Conservation (phyloP, 2,113 vertebrate species). For the Lynx canadensis region DNA sequence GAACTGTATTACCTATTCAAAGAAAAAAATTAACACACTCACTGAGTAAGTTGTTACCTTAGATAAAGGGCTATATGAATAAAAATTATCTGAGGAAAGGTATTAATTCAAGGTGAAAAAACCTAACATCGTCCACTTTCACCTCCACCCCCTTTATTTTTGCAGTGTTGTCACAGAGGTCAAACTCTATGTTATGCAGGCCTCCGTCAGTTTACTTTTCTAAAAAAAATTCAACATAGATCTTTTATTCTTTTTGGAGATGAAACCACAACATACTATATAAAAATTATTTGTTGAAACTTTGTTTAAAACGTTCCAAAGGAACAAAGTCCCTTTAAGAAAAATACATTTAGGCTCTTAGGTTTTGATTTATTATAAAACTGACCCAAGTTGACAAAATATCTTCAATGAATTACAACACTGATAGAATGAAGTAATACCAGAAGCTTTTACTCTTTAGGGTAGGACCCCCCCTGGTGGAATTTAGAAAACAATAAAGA, state of each 20-base stretch:
- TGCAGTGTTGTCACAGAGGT: background rate
- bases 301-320: background rate
- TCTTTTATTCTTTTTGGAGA: constrained; percentile 42
- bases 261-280: background rate
- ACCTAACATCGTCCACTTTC: background rate
- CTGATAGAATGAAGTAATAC: background rate
- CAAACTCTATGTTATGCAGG: background rate
- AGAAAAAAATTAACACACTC: background rate
- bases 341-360: background rate
- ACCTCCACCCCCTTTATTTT: background rate
- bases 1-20: background rate
- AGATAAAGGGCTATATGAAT: constrained; percentile 6
- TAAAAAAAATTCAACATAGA: background rate
- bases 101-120: background rate
- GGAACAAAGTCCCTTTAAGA: background rate
- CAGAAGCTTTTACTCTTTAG: background rate
- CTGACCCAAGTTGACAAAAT: background rate
- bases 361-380: constrained; percentile 5
- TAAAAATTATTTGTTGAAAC: constrained; percentile 44
- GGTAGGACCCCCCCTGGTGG: background rate
- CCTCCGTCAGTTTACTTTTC: background rate
- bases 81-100: background rate
- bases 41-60: background rate
- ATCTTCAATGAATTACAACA: background rate
- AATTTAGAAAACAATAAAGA: background rate